Percentiles rank a stretch among this genome's conserved stretches.
phyloP scores from a whole-genome alignment of 2,113 vertebrate genomes.

The Passer montanus region DNA sequence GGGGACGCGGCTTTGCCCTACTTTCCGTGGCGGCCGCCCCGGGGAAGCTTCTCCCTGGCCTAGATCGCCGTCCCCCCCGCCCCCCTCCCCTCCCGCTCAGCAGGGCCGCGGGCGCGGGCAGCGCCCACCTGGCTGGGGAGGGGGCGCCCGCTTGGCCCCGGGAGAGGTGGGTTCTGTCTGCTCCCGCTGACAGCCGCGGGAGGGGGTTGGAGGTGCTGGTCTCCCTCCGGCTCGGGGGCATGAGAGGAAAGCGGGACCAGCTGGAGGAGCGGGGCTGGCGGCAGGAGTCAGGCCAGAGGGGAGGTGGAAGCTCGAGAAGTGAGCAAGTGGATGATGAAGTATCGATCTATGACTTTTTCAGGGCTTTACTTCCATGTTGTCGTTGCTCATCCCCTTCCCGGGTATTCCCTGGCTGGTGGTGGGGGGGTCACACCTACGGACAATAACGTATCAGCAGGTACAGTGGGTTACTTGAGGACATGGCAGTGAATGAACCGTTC shows the following conservation, averaged over 20 bases:
- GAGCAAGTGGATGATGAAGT: background rate
- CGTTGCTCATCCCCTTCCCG: background rate
- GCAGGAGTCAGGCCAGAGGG: background rate
- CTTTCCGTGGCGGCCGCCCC: background rate
- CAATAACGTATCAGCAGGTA: background rate
- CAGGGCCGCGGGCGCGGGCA: background rate
- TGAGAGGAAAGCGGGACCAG: background rate
- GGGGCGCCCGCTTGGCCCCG: no score
- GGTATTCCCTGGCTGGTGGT: background rate
- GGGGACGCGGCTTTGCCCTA: background rate
- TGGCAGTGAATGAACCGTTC: background rate
- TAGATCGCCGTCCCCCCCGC: background rate
- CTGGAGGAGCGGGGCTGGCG: no score
- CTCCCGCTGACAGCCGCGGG: accelerated
- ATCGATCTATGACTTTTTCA: background rate
- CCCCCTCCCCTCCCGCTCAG: background rate
- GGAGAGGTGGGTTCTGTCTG: background rate
- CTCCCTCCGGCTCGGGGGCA: background rate
- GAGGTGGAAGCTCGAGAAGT: background rate
- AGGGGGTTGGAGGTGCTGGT: background rate
- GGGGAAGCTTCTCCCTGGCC: background rate
- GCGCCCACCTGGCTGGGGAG: background rate
- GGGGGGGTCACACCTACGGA: background rate
- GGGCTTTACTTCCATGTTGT: background rate
- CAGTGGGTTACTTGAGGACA: background rate